Percentiles rank a stretch among this genome's conserved stretches.
These are phyloP conservation scores for Drosophila parvula DNA, from an alignment of 1,140 invertebrate species.

Conservation along the genomic window DNA sequence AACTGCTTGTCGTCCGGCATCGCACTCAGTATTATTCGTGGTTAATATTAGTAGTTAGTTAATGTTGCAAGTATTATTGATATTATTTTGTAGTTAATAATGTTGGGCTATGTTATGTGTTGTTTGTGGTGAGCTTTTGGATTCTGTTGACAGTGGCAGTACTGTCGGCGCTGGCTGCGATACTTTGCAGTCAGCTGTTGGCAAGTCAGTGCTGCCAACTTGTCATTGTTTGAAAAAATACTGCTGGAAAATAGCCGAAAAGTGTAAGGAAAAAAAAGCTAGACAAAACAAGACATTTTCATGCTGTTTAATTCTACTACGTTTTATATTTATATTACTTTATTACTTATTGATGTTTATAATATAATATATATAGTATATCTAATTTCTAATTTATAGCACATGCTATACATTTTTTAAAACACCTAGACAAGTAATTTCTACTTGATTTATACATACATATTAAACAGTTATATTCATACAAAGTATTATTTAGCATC, in stretches of 20 bases:
- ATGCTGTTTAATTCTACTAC: too few species aligned
- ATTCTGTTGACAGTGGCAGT: background rate
- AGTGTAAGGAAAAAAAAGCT: too few species aligned
- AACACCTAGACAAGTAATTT: too few species aligned
- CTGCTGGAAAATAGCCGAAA: background rate
- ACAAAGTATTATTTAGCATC: background rate
- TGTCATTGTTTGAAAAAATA: too few species aligned
- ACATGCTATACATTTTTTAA: too few species aligned
- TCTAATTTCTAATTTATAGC: too few species aligned
- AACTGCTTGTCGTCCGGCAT: constrained; percentile 27
- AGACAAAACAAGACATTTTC: background rate
- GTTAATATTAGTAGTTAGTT: too few species aligned
- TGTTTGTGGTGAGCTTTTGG: background rate
- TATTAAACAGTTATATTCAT: background rate
- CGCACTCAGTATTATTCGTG: background rate
- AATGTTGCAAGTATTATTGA: too few species aligned
- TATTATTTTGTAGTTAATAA: background rate
- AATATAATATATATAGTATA: too few species aligned
- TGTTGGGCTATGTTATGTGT: background rate
- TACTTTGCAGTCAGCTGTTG: constrained; percentile 1
- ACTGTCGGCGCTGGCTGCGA: constrained; percentile 4
- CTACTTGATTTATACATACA: too few species aligned
- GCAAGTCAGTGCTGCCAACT: background rate
- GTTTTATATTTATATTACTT: too few species aligned
- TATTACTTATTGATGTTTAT: too few species aligned